Evolutionary conservation across 1,140 invertebrate genomes (phyloP), one percentile per base, ranked within the genome.

Genomic region (Drosophila kepulauana): DNA sequence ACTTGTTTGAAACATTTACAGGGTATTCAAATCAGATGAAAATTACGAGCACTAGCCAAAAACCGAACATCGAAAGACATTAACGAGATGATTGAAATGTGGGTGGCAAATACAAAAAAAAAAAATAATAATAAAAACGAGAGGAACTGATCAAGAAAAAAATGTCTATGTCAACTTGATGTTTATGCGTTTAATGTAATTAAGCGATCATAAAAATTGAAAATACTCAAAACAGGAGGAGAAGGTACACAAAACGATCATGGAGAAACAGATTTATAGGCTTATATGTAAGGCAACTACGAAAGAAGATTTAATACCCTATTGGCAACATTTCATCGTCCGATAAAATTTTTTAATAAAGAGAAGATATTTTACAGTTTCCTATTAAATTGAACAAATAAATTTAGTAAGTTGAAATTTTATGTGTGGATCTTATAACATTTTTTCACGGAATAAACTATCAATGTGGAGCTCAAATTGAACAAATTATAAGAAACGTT

Each of bases 121-220:
- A 38, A 30, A 41, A 46, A 41, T 11, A 15, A 16, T 41, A 46
- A 45, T 28, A 30, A 48, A 35, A 38, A 38, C 0, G 6, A 10
- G 35, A 38, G 35, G 8, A 38, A 38, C 35, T 38, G 35, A 38
- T 38, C 7, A 51, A 43, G 10, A 38, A 49, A 25, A 25, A 62
- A 30, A 70, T 52, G n/a, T 46, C 38, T 45, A 30, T 62, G 52
- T 72, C 61, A 72, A 56, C 33, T 58, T 73, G 3, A 56, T 73
- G 64, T 75, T 74, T 77, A 56, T 64, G 61, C 45, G 67, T 73
- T 79, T 59, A 30, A 75, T 81, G 30, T 45, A 86, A 78, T 85
- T 75, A 86, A 75, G 66, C 62, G 13, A 79, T 59, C 66, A 33
- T 61, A 46, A 56, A 38, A 46, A n/a, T n/a, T 11, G 15, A 10